Evolutionary conservation across 1,140 invertebrate genomes (phyloP).

Genomic region (Ruditapes philippinarum): DNA sequence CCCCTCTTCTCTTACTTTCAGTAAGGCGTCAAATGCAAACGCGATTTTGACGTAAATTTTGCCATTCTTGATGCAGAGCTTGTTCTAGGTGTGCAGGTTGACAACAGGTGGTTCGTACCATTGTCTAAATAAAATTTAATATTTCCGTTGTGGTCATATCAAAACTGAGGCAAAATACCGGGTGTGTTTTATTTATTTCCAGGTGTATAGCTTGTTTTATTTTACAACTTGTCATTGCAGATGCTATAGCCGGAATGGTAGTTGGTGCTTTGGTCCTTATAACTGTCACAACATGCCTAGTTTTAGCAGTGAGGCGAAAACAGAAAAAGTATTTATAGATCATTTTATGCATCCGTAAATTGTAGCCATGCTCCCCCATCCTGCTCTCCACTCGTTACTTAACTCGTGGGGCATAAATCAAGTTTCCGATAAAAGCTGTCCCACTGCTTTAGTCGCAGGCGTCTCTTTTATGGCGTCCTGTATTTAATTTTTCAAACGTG

Average conservation of each 20-base stretch:
- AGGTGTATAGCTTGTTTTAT: too few relatives aligned
- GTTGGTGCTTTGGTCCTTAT: not conserved
- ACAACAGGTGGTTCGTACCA: not conserved
- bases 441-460: too few relatives aligned
- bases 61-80: not conserved
- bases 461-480: too few relatives aligned
- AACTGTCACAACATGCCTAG: not conserved
- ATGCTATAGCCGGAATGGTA: not conserved
- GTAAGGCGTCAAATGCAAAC: not conserved
- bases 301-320: not conserved
- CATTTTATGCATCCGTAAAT: too few relatives aligned
- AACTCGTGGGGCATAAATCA: too few relatives aligned
- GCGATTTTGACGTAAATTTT: not conserved
- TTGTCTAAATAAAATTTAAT: not conserved
- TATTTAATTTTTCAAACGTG: too few relatives aligned
- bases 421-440: too few relatives aligned
- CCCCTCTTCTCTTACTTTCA: too few relatives aligned
- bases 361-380: too few relatives aligned
- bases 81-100: not conserved
- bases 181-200: too few relatives aligned
- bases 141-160: not conserved
- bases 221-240: not conserved
- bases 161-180: too few relatives aligned
- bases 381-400: too few relatives aligned
- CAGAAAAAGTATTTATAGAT: not conserved